These are phyloP conservation scores for Eulithis prunata DNA, from an alignment of 2,888 invertebrate genomes.

Conservation along the genomic window DNA sequence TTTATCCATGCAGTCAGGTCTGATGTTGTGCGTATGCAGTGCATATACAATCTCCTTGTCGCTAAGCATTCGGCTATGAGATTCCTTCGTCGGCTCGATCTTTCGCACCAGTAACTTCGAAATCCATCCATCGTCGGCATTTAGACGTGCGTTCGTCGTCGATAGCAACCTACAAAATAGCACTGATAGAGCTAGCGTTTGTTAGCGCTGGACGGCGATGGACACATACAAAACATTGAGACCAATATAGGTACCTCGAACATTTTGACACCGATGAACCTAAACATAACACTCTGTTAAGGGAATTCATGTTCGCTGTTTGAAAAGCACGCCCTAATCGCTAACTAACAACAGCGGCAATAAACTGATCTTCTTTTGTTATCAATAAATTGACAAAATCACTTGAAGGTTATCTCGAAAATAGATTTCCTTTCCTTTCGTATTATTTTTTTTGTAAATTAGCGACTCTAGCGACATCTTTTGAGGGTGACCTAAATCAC, in stretches of 20 bases:
- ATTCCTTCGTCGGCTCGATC: conserved; percentile 97
- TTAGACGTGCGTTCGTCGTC: conserved; percentile 66
- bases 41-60: conserved; percentile 98
- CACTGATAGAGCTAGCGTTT: conserved; percentile 40
- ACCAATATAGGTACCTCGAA: conserved; percentile 62
- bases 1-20: conserved; percentile 93
- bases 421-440: conserved; percentile 52
- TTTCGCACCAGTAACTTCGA: conserved; percentile 94
- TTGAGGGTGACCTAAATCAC: conserved; percentile 51
- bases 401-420: conserved; percentile 82
- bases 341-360: conserved; percentile 50
- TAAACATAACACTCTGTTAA: conserved; percentile 68
- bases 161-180: conserved; percentile 72
- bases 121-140: conserved; percentile 91
- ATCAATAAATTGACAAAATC: conserved; percentile 80
- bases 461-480: conserved; percentile 61
- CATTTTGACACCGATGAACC: conserved; percentile 67
- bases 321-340: conserved; percentile 42
- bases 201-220: conserved; percentile 50
- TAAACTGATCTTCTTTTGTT: conserved; percentile 62
- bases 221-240: conserved; percentile 41
- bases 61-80: conserved; percentile 98
- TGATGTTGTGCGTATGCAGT: conserved; percentile 96
- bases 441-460: conserved; percentile 44
- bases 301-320: conserved; percentile 67